Conservation (phyloP, 2,888 invertebrate genomes). For the Zaprionus bogoriensis region DNA sequence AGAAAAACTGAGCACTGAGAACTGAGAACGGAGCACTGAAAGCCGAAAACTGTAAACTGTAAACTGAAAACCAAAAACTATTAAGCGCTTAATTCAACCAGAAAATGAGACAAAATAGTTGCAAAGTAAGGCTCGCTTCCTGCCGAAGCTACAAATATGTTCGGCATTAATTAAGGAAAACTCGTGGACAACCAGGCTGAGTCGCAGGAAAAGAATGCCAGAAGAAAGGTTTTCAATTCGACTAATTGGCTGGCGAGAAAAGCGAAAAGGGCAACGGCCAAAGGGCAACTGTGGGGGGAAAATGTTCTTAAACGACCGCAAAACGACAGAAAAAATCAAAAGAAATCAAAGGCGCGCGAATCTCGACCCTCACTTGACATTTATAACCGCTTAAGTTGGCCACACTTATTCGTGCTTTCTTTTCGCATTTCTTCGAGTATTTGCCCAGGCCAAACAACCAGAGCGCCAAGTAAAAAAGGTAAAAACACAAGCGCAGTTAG, state of each 20-base stretch:
- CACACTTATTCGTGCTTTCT: constrained; percentile 60
- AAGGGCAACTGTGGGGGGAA: constrained; percentile 22
- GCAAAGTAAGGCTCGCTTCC: constrained; percentile 17
- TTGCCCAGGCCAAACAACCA: constrained; percentile 60
- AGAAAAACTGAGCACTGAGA: constrained; percentile 37
- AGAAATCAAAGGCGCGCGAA: constrained; percentile 56
- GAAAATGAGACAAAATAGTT: constrained; percentile 82
- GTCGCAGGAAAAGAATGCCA: neutral
- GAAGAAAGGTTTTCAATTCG: constrained; percentile 14
- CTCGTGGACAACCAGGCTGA: constrained; percentile 16
- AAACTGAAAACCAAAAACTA: constrained; percentile 72
- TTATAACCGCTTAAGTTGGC: constrained; percentile 54
- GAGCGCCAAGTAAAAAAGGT: constrained; percentile 39
- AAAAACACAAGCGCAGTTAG: constrained; percentile 10
- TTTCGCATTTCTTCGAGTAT: constrained; percentile 70
- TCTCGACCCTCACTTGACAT: constrained; percentile 61
- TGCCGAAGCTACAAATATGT: constrained; percentile 33
- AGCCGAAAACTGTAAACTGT: constrained; percentile 23
- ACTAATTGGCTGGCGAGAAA: constrained; percentile 67
- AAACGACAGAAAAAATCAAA: constrained; percentile 41
- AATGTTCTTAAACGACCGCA: constrained; percentile 61
- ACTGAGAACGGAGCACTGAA: constrained; percentile 49
- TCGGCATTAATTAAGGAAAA: constrained; percentile 63
- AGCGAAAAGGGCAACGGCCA: constrained; percentile 34
- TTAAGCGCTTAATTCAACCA: constrained; percentile 81